phyloP scores from a whole-genome alignment of 2,888 invertebrate species.

The Clanis bilineata region DNA sequence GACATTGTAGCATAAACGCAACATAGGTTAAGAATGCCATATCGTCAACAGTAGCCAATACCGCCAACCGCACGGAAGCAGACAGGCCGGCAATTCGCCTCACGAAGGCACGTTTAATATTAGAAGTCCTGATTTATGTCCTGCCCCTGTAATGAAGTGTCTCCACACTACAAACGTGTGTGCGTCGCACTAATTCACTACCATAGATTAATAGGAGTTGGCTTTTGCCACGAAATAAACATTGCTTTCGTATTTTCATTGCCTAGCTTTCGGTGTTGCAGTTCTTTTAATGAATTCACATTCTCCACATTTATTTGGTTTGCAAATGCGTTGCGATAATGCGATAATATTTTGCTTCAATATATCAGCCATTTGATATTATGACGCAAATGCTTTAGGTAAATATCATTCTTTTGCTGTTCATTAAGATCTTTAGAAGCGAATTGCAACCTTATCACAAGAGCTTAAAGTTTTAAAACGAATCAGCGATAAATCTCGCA shows the following conservation, averaged over 20 bases:
- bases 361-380: not conserved
- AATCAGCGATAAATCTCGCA: not conserved
- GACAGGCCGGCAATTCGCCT: slow-evolving; percentile 68
- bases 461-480: not conserved
- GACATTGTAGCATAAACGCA: no score
- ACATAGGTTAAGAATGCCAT: not conserved
- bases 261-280: slow-evolving; percentile 7
- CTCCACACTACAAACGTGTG: slow-evolving; percentile 76
- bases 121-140: slow-evolving; percentile 82
- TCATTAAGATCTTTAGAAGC: not conserved
- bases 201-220: slow-evolving; percentile 63
- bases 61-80: slow-evolving; percentile 18
- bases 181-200: slow-evolving; percentile 77
- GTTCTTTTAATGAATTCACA: slow-evolving; percentile 8
- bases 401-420: not conserved
- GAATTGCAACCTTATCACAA: not conserved
- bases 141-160: slow-evolving; percentile 80
- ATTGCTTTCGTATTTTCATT: slow-evolving; percentile 14
- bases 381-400: not conserved
- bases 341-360: not conserved
- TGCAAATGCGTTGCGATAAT: not conserved
- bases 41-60: slow-evolving; percentile 9
- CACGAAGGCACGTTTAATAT: slow-evolving; percentile 82
- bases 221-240: slow-evolving; percentile 19
- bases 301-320: not conserved